Evolutionary conservation across 2,888 invertebrate genomes (phyloP).

Genomic region (Ichneumoninae sp.): DNA sequence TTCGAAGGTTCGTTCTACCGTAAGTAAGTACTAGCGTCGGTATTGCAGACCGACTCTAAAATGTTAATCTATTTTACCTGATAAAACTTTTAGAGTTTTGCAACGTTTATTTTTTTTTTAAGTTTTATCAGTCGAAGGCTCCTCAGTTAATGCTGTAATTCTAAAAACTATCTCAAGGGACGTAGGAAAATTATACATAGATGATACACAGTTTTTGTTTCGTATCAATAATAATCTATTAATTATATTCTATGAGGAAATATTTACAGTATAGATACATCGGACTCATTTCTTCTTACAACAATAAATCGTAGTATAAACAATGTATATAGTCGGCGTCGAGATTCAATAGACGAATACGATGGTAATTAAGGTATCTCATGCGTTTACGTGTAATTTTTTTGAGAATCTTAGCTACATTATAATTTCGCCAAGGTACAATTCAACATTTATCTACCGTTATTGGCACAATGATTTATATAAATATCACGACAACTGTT

Average conservation of each 20-base stretch:
- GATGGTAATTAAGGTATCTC: slow-evolving; percentile 36
- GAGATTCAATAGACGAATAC: slow-evolving; percentile 48
- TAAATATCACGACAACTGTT: slow-evolving; percentile 60
- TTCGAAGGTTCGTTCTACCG: background rate
- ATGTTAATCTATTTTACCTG: background rate
- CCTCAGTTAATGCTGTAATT: background rate
- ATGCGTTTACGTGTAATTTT: slow-evolving; percentile 1
- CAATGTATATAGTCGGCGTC: slow-evolving; percentile 43
- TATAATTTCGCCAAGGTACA: slow-evolving; percentile 53
- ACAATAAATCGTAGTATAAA: slow-evolving; percentile 62
- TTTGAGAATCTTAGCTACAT: slow-evolving; percentile 43
- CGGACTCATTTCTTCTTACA: slow-evolving; percentile 53
- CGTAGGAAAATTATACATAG: background rate
- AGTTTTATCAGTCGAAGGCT: no score
- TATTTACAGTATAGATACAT: slow-evolving; percentile 80
- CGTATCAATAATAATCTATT: slow-evolving; percentile 72
- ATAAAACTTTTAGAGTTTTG: background rate
- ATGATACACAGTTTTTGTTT: background rate
- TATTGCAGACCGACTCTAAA: background rate
- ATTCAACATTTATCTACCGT: slow-evolving; percentile 55
- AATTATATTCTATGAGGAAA: slow-evolving; percentile 72
- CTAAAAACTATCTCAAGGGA: background rate
- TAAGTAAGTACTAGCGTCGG: background rate
- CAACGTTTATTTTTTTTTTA: no score
- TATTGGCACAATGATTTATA: slow-evolving; percentile 64